Percentiles rank a stretch among this genome's conserved stretches.
Evolutionary conservation across 1,140 invertebrate genomes (phyloP).

Genomic region (Aphelinus certus): DNA sequence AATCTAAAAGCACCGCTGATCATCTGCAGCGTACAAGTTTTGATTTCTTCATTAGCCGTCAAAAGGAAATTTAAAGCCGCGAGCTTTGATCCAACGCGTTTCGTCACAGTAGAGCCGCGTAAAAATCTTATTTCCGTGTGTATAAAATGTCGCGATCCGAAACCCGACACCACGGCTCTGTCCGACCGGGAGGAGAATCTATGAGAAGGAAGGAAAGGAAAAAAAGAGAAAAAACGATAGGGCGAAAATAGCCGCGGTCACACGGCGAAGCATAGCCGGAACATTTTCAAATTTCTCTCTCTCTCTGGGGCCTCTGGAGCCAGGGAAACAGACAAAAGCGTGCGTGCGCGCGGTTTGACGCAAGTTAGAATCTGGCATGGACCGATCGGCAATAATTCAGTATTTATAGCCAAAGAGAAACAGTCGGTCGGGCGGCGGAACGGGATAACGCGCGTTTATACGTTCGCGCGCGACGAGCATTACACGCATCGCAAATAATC

Average conservation of each 20-base stretch:
- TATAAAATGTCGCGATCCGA: background rate
- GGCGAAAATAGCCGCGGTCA: no score
- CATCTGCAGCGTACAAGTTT: background rate
- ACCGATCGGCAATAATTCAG: conserved; percentile 47
- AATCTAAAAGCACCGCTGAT: background rate
- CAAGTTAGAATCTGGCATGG: conserved; percentile 42
- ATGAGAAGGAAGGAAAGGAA: no score
- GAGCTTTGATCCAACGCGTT: background rate
- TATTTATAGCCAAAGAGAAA: conserved; percentile 55
- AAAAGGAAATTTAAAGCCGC: background rate
- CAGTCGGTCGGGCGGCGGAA: background rate
- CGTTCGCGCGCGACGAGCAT: conserved; percentile 10
- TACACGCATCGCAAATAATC: conserved; percentile 38
- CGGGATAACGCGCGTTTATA: background rate
- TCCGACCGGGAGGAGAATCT: no score
- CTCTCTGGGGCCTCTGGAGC: no score
- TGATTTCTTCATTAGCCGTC: background rate
- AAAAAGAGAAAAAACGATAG: no score
- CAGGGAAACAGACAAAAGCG: no score
- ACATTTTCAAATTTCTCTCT: no score
- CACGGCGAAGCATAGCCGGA: no score
- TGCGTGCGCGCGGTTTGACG: conserved; percentile 40
- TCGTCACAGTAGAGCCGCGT: background rate
- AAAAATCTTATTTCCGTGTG: conserved; percentile 19
- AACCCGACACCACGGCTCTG: no score